phyloP scores from a whole-genome alignment of 2,797 vertebrate species.

The Pseudochirops corinnae region DNA sequence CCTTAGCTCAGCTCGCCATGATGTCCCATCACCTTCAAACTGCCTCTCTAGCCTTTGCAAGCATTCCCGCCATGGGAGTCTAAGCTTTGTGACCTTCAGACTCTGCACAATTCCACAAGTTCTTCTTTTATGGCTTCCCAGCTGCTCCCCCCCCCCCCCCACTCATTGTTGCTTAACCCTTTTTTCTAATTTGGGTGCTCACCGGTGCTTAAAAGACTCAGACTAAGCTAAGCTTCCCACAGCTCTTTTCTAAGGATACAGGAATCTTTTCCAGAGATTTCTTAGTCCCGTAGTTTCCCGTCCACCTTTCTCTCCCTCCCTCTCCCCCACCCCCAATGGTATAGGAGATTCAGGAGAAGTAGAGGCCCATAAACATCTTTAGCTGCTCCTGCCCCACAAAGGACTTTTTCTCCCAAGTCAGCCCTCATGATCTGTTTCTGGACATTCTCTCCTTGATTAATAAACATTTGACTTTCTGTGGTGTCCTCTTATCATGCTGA shows the following conservation, averaged over 20 bases:
- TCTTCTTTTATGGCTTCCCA: background rate
- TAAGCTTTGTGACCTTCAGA: background rate
- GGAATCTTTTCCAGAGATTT: background rate
- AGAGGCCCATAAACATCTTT: background rate
- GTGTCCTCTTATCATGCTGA: background rate
- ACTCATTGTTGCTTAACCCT: background rate
- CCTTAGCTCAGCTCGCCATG: background rate
- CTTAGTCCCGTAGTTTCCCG: background rate
- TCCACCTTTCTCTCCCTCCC: background rate
- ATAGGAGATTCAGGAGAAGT: background rate
- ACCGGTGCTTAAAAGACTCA: background rate
- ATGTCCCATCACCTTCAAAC: background rate
- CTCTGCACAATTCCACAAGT: background rate
- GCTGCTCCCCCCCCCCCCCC: too few relatives aligned
- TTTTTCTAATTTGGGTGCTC: background rate
- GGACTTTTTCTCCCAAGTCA: background rate
- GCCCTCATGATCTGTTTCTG: background rate
- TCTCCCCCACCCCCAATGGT: too few relatives aligned
- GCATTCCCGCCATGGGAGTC: background rate
- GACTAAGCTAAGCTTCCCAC: background rate
- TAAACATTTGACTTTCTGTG: background rate
- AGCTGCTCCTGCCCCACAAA: background rate
- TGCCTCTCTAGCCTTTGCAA: background rate
- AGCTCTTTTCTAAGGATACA: background rate
- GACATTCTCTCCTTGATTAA: background rate